Conservation (phyloP, 2,888 invertebrate genomes). For the Drosophila engyochracea region DNA sequence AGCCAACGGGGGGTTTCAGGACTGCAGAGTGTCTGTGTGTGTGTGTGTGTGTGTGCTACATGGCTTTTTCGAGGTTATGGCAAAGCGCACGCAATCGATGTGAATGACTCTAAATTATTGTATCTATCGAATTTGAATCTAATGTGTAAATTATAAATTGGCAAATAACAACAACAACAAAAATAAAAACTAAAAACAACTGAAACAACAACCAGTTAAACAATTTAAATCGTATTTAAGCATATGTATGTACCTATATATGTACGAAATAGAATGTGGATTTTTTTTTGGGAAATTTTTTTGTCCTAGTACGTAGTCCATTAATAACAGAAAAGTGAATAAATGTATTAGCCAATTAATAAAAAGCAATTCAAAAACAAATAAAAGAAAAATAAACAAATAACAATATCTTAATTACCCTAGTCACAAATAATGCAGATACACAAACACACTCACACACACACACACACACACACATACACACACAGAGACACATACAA, state of each 20-base stretch:
- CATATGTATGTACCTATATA: constrained; percentile 42
- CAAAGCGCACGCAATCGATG: constrained; percentile 42
- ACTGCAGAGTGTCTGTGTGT: constrained; percentile 8
- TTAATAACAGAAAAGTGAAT: constrained; percentile 43
- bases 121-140: constrained; percentile 71
- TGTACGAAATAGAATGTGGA: constrained; percentile 28
- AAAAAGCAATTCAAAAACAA: constrained; percentile 67
- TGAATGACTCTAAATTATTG: constrained; percentile 62
- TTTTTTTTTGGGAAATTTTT: constrained; percentile 35
- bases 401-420: constrained; percentile 63
- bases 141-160: constrained; percentile 73
- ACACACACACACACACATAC: constrained; percentile 5
- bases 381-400: constrained; percentile 41
- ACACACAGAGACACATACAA: constrained; percentile 14
- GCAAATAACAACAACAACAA: constrained; percentile 23
- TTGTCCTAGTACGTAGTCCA: constrained; percentile 59
- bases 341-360: constrained; percentile 73
- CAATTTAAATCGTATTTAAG: constrained; percentile 39
- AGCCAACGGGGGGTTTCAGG: neutral
- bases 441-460: constrained; percentile 26
- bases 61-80: constrained; percentile 8
- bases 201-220: constrained; percentile 6
- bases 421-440: constrained; percentile 59
- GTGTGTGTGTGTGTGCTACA: neutral
- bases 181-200: constrained; percentile 2